phyloP scores from a whole-genome alignment of 2,888 invertebrate genomes.

The Trachelus stipa region DNA sequence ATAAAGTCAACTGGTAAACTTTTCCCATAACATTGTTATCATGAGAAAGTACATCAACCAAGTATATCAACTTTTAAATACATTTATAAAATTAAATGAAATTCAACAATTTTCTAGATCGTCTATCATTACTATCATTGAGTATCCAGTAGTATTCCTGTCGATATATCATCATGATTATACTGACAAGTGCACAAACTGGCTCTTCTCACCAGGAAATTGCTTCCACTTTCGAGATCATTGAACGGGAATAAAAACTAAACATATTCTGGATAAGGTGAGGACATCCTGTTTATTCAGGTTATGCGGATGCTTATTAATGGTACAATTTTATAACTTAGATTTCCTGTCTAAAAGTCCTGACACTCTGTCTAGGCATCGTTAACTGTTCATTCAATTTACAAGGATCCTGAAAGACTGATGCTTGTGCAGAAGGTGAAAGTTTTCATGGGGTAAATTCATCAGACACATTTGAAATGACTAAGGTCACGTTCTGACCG shows the following conservation, averaged over 20 bases:
- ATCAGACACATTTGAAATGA: constrained; percentile 25
- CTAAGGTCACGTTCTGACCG: constrained; percentile 37
- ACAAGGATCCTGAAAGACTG: not conserved
- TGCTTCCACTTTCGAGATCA: not conserved
- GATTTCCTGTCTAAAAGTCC: not conserved
- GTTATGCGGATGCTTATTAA: not conserved
- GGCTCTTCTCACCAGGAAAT: not conserved
- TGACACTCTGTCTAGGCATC: not conserved
- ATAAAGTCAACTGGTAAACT: not conserved
- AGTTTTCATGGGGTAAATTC: constrained; percentile 31
- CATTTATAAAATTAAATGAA: not conserved
- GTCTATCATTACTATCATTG: not conserved
- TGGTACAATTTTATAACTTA: not conserved
- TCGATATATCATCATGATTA: not conserved
- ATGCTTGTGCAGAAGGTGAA: constrained; percentile 19
- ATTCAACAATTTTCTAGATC: not conserved
- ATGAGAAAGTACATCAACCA: not conserved
- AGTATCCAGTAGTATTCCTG: not conserved
- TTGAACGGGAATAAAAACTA: not conserved
- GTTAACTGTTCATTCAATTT: not conserved
- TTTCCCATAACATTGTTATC: not conserved
- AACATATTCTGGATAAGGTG: not conserved
- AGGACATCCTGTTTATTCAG: not conserved
- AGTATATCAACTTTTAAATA: too few species aligned
- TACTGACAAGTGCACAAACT: not conserved